Conservation (phyloP, 2,888 invertebrate species). For the Cynaeus angustus region DNA sequence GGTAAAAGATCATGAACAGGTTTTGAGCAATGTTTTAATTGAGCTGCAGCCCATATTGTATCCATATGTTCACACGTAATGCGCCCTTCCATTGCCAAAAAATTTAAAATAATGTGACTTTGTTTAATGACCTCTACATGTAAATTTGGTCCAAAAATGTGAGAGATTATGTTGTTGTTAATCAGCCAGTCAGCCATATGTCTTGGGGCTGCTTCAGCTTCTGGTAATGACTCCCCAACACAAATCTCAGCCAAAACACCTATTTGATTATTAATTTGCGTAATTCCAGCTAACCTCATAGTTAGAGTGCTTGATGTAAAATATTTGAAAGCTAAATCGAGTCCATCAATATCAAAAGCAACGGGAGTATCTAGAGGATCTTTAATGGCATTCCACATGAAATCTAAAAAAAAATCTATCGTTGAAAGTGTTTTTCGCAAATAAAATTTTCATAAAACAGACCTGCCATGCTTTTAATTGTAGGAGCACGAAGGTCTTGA, state of each 20-base stretch:
- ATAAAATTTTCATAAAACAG: slow-evolving; percentile 59
- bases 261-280: slow-evolving; percentile 95
- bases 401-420: slow-evolving; percentile 75
- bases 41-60: slow-evolving; percentile 95
- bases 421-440: slow-evolving; percentile 21
- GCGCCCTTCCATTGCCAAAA: slow-evolving; percentile 92
- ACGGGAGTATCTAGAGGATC: slow-evolving; percentile 91
- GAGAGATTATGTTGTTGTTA: slow-evolving; percentile 91
- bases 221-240: slow-evolving; percentile 89
- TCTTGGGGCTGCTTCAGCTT: slow-evolving; percentile 89
- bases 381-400: slow-evolving; percentile 96
- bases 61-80: slow-evolving; percentile 94
- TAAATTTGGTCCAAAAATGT: slow-evolving; percentile 97
- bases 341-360: slow-evolving; percentile 91
- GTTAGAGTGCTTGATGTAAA: slow-evolving; percentile 95
- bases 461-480: slow-evolving; percentile 95
- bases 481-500: slow-evolving; percentile 90
- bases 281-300: slow-evolving; percentile 93
- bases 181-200: slow-evolving; percentile 92
- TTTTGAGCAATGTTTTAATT: slow-evolving; percentile 94
- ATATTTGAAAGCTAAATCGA: slow-evolving; percentile 96
- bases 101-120: slow-evolving; percentile 93
- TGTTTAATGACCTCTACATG: slow-evolving; percentile 98
- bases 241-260: slow-evolving; percentile 93
- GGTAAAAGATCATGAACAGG: slow-evolving; percentile 94